Evolutionary conservation across 92 coral and sea anemone species (phyloP).

Genomic region (Muricea muricata): DNA sequence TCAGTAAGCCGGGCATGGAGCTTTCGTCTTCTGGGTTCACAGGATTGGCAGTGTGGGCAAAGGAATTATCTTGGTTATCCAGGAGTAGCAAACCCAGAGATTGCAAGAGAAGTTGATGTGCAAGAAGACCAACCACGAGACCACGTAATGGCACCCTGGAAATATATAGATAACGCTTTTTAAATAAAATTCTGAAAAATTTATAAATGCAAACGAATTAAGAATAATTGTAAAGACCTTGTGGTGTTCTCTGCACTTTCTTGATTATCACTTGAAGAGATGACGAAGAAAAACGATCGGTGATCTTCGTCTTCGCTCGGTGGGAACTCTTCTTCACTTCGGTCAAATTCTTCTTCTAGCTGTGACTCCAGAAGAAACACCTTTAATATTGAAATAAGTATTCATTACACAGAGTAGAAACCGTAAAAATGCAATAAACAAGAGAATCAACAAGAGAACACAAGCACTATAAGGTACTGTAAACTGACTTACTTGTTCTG

Average conservation of each 20-base stretch:
- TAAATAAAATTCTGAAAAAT: not conserved
- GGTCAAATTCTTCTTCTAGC: constrained; percentile 56
- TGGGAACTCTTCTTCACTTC: constrained; percentile 69
- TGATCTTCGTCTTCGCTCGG: constrained; percentile 86
- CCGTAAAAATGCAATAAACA: no score
- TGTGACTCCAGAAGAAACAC: constrained; percentile 92
- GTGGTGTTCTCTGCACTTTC: constrained; percentile 88
- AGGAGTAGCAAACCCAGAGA: constrained; percentile 91
- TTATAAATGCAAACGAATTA: not conserved
- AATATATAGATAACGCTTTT: not conserved
- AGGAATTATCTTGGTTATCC: constrained; percentile 69
- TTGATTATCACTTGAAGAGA: constrained; percentile 89
- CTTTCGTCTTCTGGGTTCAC: constrained; percentile 69
- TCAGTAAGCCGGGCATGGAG: constrained; percentile 85
- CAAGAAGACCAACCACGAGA: constrained; percentile 84
- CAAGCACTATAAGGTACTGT: no score
- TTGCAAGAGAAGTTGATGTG: constrained; percentile 94
- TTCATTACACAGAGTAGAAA: no score
- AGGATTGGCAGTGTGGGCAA: constrained; percentile 50
- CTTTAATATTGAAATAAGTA: constrained; percentile 38
- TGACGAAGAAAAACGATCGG: constrained; percentile 89
- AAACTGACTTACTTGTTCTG: constrained; percentile 81
- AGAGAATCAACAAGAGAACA: no score
- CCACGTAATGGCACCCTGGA: constrained; percentile 91
- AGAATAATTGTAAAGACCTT: no score